Evolutionary conservation across 1,140 invertebrate species (phyloP).

Genomic region (Gyrodactylus bullatarudis): DNA sequence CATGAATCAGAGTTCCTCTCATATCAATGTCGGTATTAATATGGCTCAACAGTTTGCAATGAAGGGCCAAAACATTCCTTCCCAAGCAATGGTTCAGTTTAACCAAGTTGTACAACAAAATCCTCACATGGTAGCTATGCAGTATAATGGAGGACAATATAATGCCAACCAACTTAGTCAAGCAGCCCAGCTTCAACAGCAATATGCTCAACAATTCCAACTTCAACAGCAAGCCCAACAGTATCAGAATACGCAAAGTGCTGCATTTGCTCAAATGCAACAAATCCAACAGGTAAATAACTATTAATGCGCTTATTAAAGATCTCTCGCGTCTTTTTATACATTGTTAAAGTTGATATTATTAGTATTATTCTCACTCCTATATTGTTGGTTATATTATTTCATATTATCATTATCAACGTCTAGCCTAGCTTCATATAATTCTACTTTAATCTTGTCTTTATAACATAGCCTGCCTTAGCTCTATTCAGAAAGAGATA

Average conservation of each 20-base stretch:
- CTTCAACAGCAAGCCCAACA: not conserved
- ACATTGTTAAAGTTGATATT: too few relatives aligned
- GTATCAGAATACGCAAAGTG: not conserved
- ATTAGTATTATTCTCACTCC: too few relatives aligned
- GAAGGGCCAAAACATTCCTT: not conserved
- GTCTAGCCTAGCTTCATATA: too few relatives aligned
- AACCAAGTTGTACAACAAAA: not conserved
- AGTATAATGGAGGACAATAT: not conserved
- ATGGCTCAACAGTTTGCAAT: not conserved
- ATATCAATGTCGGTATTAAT: not conserved
- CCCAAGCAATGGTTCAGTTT: not conserved
- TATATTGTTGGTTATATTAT: too few relatives aligned
- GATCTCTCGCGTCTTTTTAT: too few relatives aligned
- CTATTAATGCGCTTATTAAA: too few relatives aligned
- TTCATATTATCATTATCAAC: too few relatives aligned
- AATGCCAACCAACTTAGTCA: not conserved
- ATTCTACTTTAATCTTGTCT: too few relatives aligned
- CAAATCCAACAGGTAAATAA: not conserved
- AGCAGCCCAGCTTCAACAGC: not conserved
- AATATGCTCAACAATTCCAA: not conserved
- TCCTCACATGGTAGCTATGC: not conserved
- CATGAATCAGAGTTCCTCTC: not conserved
- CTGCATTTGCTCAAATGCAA: not conserved
- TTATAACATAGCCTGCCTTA: too few relatives aligned
- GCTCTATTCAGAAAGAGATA: too few relatives aligned